Evolutionary conservation across 2,797 vertebrate species (phyloP).

Genomic region (Lophius americanus): DNA sequence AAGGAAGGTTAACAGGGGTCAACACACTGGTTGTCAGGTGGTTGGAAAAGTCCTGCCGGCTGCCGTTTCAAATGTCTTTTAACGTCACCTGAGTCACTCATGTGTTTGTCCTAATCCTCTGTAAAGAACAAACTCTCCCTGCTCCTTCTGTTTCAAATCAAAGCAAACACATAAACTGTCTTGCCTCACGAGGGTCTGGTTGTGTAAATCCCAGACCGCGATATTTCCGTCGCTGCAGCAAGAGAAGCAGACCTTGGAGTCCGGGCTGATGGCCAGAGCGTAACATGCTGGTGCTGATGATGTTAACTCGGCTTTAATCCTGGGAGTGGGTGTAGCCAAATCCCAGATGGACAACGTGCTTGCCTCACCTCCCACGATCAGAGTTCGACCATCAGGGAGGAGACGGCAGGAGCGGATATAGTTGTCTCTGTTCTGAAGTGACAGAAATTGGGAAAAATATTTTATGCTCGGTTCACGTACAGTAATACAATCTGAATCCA

Average conservation of each 20-base stretch:
- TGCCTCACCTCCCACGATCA: constrained; percentile 95
- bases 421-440: constrained; percentile 92
- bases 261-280: constrained; percentile 95
- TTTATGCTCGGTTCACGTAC: neutral
- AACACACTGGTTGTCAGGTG: neutral
- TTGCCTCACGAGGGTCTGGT: constrained; percentile 96
- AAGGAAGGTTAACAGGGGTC: neutral
- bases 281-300: constrained; percentile 96
- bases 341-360: constrained; percentile 98
- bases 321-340: constrained; percentile 92
- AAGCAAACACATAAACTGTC: constrained; percentile 15
- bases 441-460: neutral
- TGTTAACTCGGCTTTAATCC: constrained; percentile 96
- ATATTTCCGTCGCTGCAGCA: constrained; percentile 98
- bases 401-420: constrained; percentile 98
- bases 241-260: constrained; percentile 98
- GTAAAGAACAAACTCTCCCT: neutral
- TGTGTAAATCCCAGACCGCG: constrained; percentile 97
- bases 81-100: neutral
- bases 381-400: constrained; percentile 92
- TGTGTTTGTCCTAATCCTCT: neutral
- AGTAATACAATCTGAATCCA: no score
- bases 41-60: neutral
- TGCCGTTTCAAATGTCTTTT: neutral
- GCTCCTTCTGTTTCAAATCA: constrained; percentile 7